Percentiles rank a stretch among this genome's conserved stretches.
phyloP scores from a whole-genome alignment of 2,888 invertebrate genomes.

The Drosophila fungiperda region DNA sequence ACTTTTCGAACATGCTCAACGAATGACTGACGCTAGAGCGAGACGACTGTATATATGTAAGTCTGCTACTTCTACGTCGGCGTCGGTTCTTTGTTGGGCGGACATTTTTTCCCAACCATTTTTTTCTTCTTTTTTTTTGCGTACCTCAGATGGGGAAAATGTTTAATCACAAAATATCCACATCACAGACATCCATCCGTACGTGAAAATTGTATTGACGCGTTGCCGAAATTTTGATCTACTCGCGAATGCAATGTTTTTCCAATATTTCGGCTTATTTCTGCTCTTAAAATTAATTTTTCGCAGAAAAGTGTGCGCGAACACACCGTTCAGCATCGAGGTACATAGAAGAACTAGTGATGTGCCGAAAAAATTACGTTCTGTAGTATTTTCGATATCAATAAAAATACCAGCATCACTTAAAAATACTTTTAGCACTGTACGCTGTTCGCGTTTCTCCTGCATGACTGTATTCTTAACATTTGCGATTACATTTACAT shows the following conservation, averaged over 20 bases:
- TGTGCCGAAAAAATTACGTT: constrained; percentile 35
- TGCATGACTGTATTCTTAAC: background rate
- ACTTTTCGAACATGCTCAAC: constrained; percentile 44
- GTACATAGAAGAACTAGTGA: constrained; percentile 53
- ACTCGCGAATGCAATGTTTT: constrained; percentile 38
- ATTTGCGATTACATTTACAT: too few species aligned
- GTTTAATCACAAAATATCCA: constrained; percentile 87
- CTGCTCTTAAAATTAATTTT: constrained; percentile 55
- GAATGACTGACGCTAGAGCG: constrained; percentile 49
- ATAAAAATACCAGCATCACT: constrained; percentile 9
- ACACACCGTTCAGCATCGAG: constrained; percentile 53
- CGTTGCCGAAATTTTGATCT: constrained; percentile 53
- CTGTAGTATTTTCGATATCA: constrained; percentile 19
- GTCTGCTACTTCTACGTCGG: constrained; percentile 83
- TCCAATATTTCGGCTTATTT: constrained; percentile 56
- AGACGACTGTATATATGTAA: constrained; percentile 83
- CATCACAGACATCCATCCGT: constrained; percentile 87
- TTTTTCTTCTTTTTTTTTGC: constrained; percentile 74
- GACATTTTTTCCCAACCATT: constrained; percentile 81
- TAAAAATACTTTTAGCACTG: background rate
- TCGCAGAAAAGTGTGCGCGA: constrained; percentile 63
- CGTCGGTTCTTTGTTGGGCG: constrained; percentile 81
- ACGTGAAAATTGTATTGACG: constrained; percentile 77
- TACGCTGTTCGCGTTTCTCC: constrained; percentile 8
- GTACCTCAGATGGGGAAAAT: constrained; percentile 86